Evolutionary conservation across 2,888 invertebrate genomes (phyloP).

Genomic region (Cerastis rubricosa): DNA sequence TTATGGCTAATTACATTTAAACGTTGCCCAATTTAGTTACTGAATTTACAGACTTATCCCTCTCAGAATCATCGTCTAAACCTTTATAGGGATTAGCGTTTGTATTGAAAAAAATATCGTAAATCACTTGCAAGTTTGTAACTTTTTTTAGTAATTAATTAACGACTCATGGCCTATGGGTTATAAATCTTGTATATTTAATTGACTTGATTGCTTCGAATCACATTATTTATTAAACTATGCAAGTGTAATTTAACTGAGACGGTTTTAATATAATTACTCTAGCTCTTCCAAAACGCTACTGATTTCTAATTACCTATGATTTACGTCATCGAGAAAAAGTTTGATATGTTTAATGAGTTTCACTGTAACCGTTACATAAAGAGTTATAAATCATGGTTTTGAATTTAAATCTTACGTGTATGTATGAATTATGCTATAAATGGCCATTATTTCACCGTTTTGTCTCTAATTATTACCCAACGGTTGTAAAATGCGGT

Average conservation of each 20-base stretch:
- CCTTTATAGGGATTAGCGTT: background rate
- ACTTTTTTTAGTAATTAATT: background rate
- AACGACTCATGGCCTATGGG: background rate
- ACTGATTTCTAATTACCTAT: conserved; percentile 42
- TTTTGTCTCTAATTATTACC: conserved; percentile 51
- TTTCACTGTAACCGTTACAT: conserved; percentile 53
- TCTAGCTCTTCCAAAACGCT: conserved; percentile 23
- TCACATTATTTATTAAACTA: conserved; percentile 36
- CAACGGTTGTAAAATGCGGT: conserved; percentile 38
- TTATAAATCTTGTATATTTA: conserved; percentile 15
- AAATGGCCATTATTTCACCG: conserved; percentile 50
- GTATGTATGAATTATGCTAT: conserved; percentile 37
- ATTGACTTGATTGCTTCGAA: conserved; percentile 25
- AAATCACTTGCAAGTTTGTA: background rate
- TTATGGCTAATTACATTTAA: background rate
- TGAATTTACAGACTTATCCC: background rate
- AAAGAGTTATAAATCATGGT: conserved; percentile 36
- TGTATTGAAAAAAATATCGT: background rate
- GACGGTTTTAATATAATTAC: conserved; percentile 38
- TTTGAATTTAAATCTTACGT: conserved; percentile 41
- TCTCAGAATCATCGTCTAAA: background rate
- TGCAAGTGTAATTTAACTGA: conserved; percentile 28
- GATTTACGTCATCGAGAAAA: conserved; percentile 52
- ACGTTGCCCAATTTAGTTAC: background rate
- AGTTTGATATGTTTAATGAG: conserved; percentile 38